A percentile compares a stretch with the other conserved stretches of the same genome.
phyloP scores from a whole-genome alignment of 1,140 invertebrate species.

The Marisa cornuarietis region DNA sequence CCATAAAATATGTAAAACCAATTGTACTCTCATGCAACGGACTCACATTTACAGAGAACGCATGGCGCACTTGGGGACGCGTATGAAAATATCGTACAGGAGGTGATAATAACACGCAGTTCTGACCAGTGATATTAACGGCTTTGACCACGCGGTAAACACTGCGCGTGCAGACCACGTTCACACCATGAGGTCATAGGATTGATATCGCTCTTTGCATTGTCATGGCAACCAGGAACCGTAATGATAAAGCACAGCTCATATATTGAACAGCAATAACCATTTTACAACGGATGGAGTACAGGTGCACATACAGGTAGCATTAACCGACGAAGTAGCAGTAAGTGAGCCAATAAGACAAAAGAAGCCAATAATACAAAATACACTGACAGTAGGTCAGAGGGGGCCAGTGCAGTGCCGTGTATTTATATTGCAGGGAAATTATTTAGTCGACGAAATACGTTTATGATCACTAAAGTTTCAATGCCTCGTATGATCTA shows the following conservation, averaged over 20 bases:
- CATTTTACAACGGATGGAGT: slow-evolving; percentile 36
- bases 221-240: slow-evolving; percentile 32
- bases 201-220: slow-evolving; percentile 29
- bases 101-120: slow-evolving; percentile 8
- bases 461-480: too few species aligned
- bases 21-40: not conserved
- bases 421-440: too few species aligned
- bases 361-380: too few species aligned
- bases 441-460: too few species aligned
- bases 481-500: too few species aligned
- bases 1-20: slow-evolving; percentile 27
- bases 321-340: too few species aligned
- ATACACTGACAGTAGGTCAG: too few species aligned
- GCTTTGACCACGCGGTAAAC: not conserved
- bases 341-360: too few species aligned
- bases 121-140: slow-evolving; percentile 10
- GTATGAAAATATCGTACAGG: slow-evolving; percentile 28
- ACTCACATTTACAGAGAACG: not conserved
- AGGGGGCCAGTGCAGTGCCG: too few species aligned
- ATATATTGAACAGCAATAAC: slow-evolving; percentile 21
- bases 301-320: slow-evolving; percentile 33
- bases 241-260: slow-evolving; percentile 26
- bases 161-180: slow-evolving; percentile 6
- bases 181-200: slow-evolving; percentile 8
- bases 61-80: not conserved